Evolutionary conservation across 2,113 vertebrate genomes (phyloP).

Genomic region (Hyperopisus bebe): DNA sequence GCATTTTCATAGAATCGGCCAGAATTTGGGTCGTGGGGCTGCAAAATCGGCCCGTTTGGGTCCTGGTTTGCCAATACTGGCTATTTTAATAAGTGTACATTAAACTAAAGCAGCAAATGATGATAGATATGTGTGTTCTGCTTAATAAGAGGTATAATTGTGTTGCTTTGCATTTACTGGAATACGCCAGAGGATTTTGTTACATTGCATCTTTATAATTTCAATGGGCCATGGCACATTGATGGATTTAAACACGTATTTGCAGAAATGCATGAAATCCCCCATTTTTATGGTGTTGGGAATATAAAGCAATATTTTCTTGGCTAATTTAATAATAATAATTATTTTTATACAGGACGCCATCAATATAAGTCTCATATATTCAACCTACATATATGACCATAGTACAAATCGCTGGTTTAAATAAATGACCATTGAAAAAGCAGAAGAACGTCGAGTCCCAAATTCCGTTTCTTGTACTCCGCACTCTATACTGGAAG

Average conservation of each 20-base stretch:
- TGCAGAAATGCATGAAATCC: background rate
- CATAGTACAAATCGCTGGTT: conserved; percentile 56
- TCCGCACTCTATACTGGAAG: conserved; percentile 61
- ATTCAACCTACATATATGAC: conserved; percentile 51
- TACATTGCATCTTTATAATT: background rate
- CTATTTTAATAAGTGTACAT: background rate
- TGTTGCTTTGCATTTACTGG: background rate
- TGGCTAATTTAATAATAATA: background rate
- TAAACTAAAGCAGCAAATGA: background rate
- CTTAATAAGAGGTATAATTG: background rate
- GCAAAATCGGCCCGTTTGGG: background rate
- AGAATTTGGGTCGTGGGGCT: background rate
- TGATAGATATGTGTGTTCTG: background rate
- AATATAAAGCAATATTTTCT: background rate
- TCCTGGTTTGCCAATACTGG: background rate
- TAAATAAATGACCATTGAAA: conserved; percentile 37
- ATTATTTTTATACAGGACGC: background rate
- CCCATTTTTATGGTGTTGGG: background rate
- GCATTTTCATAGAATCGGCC: background rate
- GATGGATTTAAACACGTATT: background rate
- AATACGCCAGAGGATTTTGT: background rate
- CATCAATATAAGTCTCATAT: background rate
- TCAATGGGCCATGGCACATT: background rate
- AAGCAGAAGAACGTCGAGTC: conserved; percentile 54
- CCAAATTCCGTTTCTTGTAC: conserved; percentile 38